Conservation (phyloP, 2,113 vertebrate genomes). For the Pogona vitticeps region DNA sequence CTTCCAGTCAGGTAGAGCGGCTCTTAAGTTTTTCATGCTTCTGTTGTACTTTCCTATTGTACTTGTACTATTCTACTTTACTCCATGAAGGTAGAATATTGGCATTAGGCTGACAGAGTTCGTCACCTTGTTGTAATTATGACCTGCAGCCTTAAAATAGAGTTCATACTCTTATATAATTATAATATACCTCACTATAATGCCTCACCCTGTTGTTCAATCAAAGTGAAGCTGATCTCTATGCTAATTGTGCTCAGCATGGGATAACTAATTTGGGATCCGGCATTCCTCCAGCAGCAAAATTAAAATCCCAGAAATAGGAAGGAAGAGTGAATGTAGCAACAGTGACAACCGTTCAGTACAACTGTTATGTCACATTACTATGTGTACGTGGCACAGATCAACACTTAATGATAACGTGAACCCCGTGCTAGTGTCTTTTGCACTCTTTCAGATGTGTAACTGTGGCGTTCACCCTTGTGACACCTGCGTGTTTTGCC, state of each 20-base stretch:
- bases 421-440: not conserved
- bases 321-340: not conserved
- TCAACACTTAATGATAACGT: not conserved
- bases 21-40: not conserved
- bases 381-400: not conserved
- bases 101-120: not conserved
- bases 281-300: not conserved
- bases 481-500: too few relatives aligned
- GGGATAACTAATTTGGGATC: not conserved
- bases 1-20: conserved; percentile 56
- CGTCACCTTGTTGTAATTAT: not conserved
- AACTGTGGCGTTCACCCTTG: too few relatives aligned
- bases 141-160: not conserved
- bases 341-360: not conserved
- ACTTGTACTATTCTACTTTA: not conserved
- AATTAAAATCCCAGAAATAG: not conserved
- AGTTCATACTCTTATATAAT: not conserved
- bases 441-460: not conserved
- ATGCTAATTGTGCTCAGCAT: too few relatives aligned
- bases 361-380: too few relatives aligned
- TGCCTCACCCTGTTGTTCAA: not conserved
- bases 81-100: not conserved
- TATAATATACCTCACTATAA: not conserved
- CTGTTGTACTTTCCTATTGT: not conserved
- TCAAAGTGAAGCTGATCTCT: too few relatives aligned